These are phyloP conservation scores for Tromatobia lineatoria DNA, from an alignment of 2,888 invertebrate species.

Conservation along the genomic window DNA sequence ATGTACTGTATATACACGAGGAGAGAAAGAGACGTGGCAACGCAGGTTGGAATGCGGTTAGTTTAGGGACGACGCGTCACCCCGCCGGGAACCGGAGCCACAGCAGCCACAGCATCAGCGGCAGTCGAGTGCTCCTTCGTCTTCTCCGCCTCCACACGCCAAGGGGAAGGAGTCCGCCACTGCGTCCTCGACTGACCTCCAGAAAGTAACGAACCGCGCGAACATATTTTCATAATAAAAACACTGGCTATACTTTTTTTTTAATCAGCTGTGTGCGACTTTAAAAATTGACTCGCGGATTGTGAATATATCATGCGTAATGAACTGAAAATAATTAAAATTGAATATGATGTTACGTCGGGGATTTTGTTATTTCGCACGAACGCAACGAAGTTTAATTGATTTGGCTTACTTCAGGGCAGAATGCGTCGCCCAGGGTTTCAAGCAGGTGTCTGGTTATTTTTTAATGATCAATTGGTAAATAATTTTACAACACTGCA, in stretches of 20 bases:
- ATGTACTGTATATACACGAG: constrained; percentile 25
- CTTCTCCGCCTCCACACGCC: constrained; percentile 49
- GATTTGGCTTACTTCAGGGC: too few species aligned
- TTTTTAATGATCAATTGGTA: too few species aligned
- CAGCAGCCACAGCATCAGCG: constrained; percentile 28
- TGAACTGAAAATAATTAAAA: too few species aligned
- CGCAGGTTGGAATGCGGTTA: constrained; percentile 79
- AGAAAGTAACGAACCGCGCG: constrained; percentile 72
- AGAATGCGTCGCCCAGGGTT: too few species aligned
- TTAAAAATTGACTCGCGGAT: too few species aligned
- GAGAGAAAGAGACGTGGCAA: constrained; percentile 78
- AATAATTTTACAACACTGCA: too few species aligned
- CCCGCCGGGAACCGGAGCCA: constrained; percentile 69
- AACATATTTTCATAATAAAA: neutral
- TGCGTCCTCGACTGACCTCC: constrained; percentile 63
- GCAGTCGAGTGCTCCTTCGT: constrained; percentile 43
- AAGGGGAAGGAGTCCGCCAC: constrained; percentile 10
- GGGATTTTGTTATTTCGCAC: too few species aligned
- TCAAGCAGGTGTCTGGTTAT: too few species aligned
- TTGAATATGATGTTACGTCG: too few species aligned
- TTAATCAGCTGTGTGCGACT: neutral
- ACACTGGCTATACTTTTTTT: too few species aligned
- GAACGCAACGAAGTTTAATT: too few species aligned
- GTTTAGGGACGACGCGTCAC: constrained; percentile 77
- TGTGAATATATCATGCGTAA: too few species aligned